Base-by-base conservation (phyloP, 2,888 invertebrate species). In the Cantharis flavilabris region DNA sequence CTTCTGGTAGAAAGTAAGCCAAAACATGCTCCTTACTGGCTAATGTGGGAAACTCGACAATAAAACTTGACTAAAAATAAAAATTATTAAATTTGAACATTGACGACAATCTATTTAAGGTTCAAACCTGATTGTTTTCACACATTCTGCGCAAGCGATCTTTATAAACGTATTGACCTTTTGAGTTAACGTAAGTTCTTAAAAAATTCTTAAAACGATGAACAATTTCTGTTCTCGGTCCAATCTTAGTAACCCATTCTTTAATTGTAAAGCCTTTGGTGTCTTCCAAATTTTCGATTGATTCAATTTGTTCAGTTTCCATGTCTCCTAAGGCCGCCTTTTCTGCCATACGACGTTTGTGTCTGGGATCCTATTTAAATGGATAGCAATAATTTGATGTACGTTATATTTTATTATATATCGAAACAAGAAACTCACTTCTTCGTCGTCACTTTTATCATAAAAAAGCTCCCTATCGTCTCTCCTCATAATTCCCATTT, bases 231-330 rank as follows among this genome's bases (percentile, higher is more conserved):
- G 97, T 97, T 73, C 96, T 92, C 0, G 99, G 98, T 1, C 97
- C 98, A 82, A 98, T 89, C 96, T 98, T 97, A 73, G 95, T 93
- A 0, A 99, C 98, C 98, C 99, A 99, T 84, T 99, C 98, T 84
- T 96, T 95, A 2, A 97, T 95, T 0, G 96, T 92, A 86, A 98
- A 95, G 0, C 99, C 99, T 86, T 98, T 97, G 5, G 98, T 98
- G 84, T 99, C 99, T 87, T 99, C 99, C 33, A 99, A 90, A 89
- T 98, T 99, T 88, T 99, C 99, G 80, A 99, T 98, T 74, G 98
- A 97, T 89, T 99, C 98, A 67, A 97, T 94, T 83, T 84, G 82
- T 33, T 84, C 84, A 0, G 74, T 33, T 83, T 95, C 95, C 74
- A 95, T 96, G 10, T 93, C 90, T 1, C 94, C 96, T 78, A 92